A percentile compares a stretch with the other conserved stretches of the same genome.
Conservation (phyloP, 2,888 invertebrate species). For the Apamea sordens region DNA sequence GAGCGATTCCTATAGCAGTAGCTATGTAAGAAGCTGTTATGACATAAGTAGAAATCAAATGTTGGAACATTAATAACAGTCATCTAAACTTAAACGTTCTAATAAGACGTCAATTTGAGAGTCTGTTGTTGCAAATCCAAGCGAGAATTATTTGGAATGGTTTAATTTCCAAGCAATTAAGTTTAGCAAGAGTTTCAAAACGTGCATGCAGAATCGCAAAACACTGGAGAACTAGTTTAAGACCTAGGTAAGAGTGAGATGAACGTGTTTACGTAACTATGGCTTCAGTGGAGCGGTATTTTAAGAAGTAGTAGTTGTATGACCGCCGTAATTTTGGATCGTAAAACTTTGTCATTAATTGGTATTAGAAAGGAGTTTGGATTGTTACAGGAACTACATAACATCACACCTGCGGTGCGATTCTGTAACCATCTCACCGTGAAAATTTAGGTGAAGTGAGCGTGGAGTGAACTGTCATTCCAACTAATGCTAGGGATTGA, state of each 20-base stretch:
- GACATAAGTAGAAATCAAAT: background rate
- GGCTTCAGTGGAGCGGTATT: constrained; percentile 11
- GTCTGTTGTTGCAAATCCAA: background rate
- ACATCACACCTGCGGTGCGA: no score
- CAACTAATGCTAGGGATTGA: no score
- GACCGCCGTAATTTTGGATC: constrained; percentile 6
- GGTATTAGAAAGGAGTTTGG: constrained; percentile 11
- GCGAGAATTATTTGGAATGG: constrained; percentile 23
- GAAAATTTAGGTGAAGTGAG: no score
- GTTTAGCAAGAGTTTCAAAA: constrained; percentile 24
- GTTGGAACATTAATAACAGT: background rate
- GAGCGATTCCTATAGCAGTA: no score
- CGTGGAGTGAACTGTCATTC: no score
- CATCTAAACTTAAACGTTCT: background rate
- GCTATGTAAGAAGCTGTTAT: background rate
- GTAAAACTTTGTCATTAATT: constrained; percentile 18
- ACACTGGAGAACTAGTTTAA: constrained; percentile 47
- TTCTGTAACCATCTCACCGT: no score
- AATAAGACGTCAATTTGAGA: constrained; percentile 1
- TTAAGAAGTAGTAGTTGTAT: constrained; percentile 3
- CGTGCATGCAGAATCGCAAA: constrained; percentile 51
- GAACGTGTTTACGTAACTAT: constrained; percentile 40
- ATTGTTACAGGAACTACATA: background rate
- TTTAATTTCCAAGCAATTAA: constrained; percentile 37
- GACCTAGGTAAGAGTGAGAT: constrained; percentile 51